Percentiles rank a stretch among this genome's conserved stretches.
Conservation (phyloP, 2,797 vertebrate genomes). For the Diglossa cyanea region DNA sequence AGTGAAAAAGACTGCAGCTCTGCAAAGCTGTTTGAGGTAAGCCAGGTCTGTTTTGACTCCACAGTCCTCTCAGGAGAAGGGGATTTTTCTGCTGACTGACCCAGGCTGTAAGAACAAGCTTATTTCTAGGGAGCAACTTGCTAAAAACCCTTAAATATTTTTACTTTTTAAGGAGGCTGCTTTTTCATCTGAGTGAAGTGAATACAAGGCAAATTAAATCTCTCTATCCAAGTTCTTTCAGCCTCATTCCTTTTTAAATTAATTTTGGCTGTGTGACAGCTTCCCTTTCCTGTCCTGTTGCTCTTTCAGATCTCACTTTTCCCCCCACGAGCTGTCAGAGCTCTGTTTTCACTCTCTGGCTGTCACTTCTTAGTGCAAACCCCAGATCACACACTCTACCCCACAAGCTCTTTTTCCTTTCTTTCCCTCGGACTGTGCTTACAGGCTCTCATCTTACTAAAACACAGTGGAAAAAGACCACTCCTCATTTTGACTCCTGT, state of each 20-base stretch:
- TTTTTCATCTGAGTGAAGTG: not conserved
- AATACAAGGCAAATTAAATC: not conserved
- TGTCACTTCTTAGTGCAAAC: not conserved
- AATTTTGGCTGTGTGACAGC: not conserved
- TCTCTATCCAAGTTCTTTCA: not conserved
- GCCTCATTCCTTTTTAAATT: not conserved
- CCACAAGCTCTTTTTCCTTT: not conserved
- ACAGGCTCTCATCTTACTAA: not conserved
- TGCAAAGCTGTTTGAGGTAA: not conserved
- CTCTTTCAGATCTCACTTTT: not conserved
- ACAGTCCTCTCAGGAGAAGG: not conserved
- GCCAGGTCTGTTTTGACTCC: not conserved
- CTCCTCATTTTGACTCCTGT: not conserved
- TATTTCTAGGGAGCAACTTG: not conserved
- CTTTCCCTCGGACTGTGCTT: not conserved
- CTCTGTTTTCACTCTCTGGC: slow-evolving; percentile 19
- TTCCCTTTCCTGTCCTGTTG: not conserved
- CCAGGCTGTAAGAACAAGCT: not conserved
- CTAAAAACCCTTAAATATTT: not conserved
- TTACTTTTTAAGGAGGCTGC: not conserved
- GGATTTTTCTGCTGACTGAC: not conserved
- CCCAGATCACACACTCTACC: not conserved
- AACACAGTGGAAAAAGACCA: not conserved
- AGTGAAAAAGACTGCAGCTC: rapidly evolving
- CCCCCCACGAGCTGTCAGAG: not conserved